Base-by-base conservation (phyloP, 2,888 invertebrate genomes). In the Drosophila suboccidentalis region DNA sequence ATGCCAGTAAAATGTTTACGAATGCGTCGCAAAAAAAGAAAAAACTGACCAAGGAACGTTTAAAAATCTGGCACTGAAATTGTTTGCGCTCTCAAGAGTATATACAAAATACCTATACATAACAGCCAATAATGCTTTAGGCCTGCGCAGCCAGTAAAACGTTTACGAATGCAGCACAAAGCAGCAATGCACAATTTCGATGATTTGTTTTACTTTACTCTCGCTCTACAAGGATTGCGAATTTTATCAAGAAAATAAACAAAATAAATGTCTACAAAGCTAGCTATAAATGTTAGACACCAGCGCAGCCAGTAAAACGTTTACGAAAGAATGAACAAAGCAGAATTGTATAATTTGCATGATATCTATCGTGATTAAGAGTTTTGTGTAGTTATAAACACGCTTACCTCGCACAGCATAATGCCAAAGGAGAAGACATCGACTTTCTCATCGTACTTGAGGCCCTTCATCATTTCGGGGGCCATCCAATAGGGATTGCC, bases 401-500 rank as follows among this genome's bases (percentile, higher is more conserved):
- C 3, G 26, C 92, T 90, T 87, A 97, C 97, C 95, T 98, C 98
- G 91, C 98, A 98, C 4, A 98, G 93, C 69, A 98, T 96, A 77
- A 98, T 98, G 36, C 98, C 98, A 93, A 97, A 98, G 29, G 98
- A 98, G 93, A 98, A 98, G 71, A 98, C 96, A 90, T 98, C 98
- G 0, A 98, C 98, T 92, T 98, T 98, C 92, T 98, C 98, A 90
- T 98, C 98, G 92, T 98, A 98, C 78, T 97, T 97, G 89, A 97
- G 97, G 19, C 98, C 98, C 92, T 97, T 97, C 97, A 98, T 97
- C 98, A 98, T 98, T 93, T 98, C 98, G 0, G 98, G 98, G 0
- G 98, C 98, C 98, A 98, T 98, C 98, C 98, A 98, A 93, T 98
- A 98, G 0, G 98, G 98, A 94, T 98, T 98, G 1, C 98, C 98